Base-by-base conservation (phyloP, 2,113 vertebrate species). In the Chamaea fasciata region DNA sequence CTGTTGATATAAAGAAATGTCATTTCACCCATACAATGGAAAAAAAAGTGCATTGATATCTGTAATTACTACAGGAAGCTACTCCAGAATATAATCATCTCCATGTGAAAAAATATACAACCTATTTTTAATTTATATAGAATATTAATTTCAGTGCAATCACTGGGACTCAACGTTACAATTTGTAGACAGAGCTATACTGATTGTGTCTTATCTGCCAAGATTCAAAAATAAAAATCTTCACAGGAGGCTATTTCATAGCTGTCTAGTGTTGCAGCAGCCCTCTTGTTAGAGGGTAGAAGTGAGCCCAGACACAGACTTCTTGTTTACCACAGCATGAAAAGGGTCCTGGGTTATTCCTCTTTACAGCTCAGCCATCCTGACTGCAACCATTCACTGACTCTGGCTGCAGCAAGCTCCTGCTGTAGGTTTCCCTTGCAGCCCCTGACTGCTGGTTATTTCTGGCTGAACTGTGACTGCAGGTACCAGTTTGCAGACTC, bases 1-100 rank as follows among this genome's bases (percentile, higher is more conserved):
- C 98, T 98, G 71, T 92, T 75, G 73, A 93, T 55, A 69, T 35
- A 89, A 93, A 65, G 47, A 86, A 86, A 90, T 39, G 5, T 13
- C 23, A 52, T 84, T 92, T 89, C 60, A 83, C 9, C 56, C 49
- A 77, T n/a, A 26, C 2, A 67, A 28, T 50, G 16, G 37, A 28
- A 89, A 76, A 41, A 71, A 70, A 82, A 39, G 19, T 18, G 21
- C 24, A 87, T 20, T 57, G 27, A n/a, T 62, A 47, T 13, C 33
- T 69, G 63, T 21, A 68, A 49, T 80, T 44, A 42, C 13, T 67
- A 56, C 26, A 83, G 67, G 50, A 78, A 90, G 31, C 22, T 65
- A 64, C 67, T 94, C 39, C 39, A 88, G 42, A 76, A 91, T 86
- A 90, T 47, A 69, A 64, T 35, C 56, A 46, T 13, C 26, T 59